Evolutionary conservation across 2,888 invertebrate genomes (phyloP).

Genomic region (Mantis religiosa): DNA sequence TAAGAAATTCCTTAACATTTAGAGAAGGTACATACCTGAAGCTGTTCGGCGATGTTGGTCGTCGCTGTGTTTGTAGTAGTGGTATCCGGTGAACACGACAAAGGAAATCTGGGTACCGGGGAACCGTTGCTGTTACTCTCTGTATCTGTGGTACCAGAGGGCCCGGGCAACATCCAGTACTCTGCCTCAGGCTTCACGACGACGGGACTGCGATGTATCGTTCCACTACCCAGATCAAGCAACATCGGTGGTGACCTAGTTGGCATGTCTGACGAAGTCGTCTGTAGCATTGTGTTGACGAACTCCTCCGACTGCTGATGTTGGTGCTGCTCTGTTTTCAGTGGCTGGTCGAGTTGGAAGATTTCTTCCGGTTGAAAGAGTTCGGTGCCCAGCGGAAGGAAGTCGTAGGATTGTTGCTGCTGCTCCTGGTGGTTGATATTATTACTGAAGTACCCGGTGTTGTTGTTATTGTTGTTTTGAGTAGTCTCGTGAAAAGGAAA

Average conservation of each 20-base stretch:
- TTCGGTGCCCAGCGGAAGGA: slow-evolving; percentile 58
- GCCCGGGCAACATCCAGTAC: slow-evolving; percentile 19
- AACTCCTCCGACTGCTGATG: slow-evolving; percentile 41
- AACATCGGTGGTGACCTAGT: slow-evolving; percentile 65
- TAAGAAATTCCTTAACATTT: too few relatives aligned
- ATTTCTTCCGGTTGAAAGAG: slow-evolving; percentile 74
- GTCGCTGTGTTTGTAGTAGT: background rate
- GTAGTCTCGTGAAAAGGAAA: slow-evolving; percentile 22
- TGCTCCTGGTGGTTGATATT: slow-evolving; percentile 26
- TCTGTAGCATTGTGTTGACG: slow-evolving; percentile 34
- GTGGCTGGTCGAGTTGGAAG: slow-evolving; percentile 70
- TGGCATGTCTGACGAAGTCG: slow-evolving; percentile 33
- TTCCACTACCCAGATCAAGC: slow-evolving; percentile 68
- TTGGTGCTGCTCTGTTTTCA: slow-evolving; percentile 38
- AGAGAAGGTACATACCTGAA: background rate
- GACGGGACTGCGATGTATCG: slow-evolving; percentile 47
- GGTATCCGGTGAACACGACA: slow-evolving; percentile 21
- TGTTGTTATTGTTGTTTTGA: slow-evolving; percentile 41
- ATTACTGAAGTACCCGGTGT: slow-evolving; percentile 39
- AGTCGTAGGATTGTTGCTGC: slow-evolving; percentile 44
- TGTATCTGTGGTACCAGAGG: slow-evolving; percentile 9
- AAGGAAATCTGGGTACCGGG: slow-evolving; percentile 10
- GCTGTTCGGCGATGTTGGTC: background rate
- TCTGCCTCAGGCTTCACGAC: slow-evolving; percentile 21
- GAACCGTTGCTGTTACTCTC: slow-evolving; percentile 29